Base-by-base conservation (phyloP, 2,113 vertebrate species). In the Protobothrops flavoviridis region DNA sequence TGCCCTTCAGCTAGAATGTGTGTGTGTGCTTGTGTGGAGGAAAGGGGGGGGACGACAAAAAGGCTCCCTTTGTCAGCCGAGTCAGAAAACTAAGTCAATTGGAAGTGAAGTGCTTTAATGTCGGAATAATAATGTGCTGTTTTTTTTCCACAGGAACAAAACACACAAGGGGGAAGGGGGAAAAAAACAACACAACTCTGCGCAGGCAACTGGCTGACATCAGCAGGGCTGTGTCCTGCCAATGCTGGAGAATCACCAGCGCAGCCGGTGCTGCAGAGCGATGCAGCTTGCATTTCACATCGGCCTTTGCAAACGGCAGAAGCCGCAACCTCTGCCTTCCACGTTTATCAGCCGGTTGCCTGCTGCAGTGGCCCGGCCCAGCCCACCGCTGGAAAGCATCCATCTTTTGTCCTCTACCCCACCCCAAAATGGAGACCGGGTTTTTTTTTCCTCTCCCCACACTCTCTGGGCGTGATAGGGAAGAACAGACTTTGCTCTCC, bases 81-180 rank as follows among this genome's bases (percentile, higher is more conserved):
- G 96, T 96, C 97, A 98, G 97, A 96, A 93, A 92, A 97, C 96
- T 95, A 8, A 98, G 97, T 97, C 97, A 97, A 98, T 98, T 97
- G 97, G 98, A 97, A 96, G 94, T 96, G 97, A 97, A 98, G 97
- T 97, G 97, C 97, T 97, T 93, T 94, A 97, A 96, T 96, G 95
- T 91, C 94, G 97, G 96, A 97, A 98, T 98, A 98, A 98, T 98
- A 98, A 98, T 98, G 96, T 97, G 97, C 98, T 98, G 96, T 97
- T 98, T 97, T 98, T 98, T 96, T 97, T 97, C 97, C 95, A 96
- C 96, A 95, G 96, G 85, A 48, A 57, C 21, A 52, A 33, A 15
- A 85, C 90, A 26, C 17, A 85, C 7, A 20, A 6, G 48, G 7
- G 48, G 48, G 7, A 48, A 5, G 1, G 10, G 2, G 3, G 10